Base-by-base conservation (phyloP, 2,113 vertebrate genomes). In the Aphelocoma coerulescens region DNA sequence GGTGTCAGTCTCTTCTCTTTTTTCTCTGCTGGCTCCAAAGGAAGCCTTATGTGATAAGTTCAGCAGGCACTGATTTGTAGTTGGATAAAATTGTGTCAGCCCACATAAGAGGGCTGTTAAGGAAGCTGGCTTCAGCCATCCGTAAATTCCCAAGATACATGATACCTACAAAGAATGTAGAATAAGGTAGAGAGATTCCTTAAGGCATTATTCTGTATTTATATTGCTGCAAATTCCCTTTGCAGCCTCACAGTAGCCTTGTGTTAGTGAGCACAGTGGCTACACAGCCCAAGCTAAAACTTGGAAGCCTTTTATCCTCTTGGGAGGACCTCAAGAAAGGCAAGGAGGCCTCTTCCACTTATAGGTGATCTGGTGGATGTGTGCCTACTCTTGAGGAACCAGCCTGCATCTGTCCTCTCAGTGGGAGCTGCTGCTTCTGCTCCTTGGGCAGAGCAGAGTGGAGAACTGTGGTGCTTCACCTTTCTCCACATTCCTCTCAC, bases 301-400 rank as follows among this genome's bases (percentile, higher is more conserved):
- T 39, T 55, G 72, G 57, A 74, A 91, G 46, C 13, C 27, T 71
- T 83, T 74, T 74, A 18, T 52, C 44, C 13, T 49, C 61, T 74
- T 59, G 33, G 9, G 48, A 75, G 30, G 17, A 67, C 55, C 26
- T 74, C 28, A 14, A 9, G 43, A 63, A 39, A 41, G 76, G 16
- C 55, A 26, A 23, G 41, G 33, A 78, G 66, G 30, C 37, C 39
- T 71, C 32, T 7, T 80, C 28, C 1, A 0, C 19, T 28, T 37
- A 16, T 10, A 1, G 2, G 30, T 49, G 59, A 24, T 51, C 62
- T 12, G 1, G 26, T 6, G 1, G 62, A 10, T 48, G 9, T 17
- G n/a, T 68, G 48, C 24, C 44, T 74, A 17, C 43, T 51, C 55
- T 11, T 11, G 37, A 46, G 33, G 63, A 91, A 8, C 52, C 72